Conservation (phyloP, 2,888 invertebrate species). For the Ethmia dodecea region DNA sequence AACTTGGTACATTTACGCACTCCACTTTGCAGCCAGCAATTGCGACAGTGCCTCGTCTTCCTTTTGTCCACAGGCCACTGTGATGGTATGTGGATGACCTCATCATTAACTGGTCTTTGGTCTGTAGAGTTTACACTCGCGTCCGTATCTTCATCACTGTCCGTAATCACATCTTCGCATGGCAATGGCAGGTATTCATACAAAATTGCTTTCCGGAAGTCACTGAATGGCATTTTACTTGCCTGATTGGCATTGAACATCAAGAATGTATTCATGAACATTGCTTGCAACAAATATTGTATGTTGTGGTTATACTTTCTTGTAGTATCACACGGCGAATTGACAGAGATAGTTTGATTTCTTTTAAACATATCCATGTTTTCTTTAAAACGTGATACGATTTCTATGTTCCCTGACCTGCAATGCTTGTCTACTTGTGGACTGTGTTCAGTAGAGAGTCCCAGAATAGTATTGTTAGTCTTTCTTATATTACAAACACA, state of each 20-base stretch:
- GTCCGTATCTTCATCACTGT: conserved; percentile 2
- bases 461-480: neutral
- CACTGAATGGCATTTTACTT: neutral
- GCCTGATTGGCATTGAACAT: neutral
- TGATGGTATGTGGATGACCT: conserved; percentile 2
- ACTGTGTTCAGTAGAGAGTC: conserved; percentile 3
- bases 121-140: neutral
- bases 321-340: neutral
- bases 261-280: conserved; percentile 3
- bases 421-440: neutral
- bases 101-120: neutral
- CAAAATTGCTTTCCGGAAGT: conserved; percentile 1
- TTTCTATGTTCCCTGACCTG: neutral
- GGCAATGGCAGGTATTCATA: neutral
- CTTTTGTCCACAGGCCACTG: neutral
- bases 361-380: conserved; percentile 2
- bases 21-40: neutral
- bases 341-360: conserved; percentile 1
- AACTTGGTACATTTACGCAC: neutral
- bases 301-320: conserved; percentile 2
- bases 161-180: neutral
- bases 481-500: conserved; percentile 2
- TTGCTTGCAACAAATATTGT: conserved; percentile 3
- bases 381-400: neutral
- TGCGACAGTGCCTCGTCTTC: neutral